These are phyloP conservation scores for Lates calcarifer DNA, from an alignment of 2,113 vertebrate genomes.

Conservation along the genomic window DNA sequence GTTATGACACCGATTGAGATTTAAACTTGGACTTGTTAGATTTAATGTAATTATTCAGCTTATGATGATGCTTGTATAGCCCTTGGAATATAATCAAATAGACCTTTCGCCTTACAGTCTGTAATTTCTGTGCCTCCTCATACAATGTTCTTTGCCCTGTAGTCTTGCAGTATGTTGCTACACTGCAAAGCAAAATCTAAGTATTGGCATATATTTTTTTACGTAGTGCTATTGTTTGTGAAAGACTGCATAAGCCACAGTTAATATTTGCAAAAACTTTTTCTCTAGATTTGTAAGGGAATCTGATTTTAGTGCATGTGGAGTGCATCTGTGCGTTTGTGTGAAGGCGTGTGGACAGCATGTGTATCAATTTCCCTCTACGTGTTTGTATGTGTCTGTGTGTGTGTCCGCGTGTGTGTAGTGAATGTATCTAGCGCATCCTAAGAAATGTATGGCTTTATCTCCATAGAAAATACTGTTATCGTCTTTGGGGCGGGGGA, in stretches of 20 bases:
- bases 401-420: constrained; percentile 41
- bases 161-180: constrained; percentile 63
- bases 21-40: constrained; percentile 64
- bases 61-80: constrained; percentile 80
- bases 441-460: constrained; percentile 99
- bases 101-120: constrained; percentile 58
- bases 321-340: constrained; percentile 71
- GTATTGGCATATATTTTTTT: constrained; percentile 64
- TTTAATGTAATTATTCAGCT: constrained; percentile 67
- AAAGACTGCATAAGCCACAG: constrained; percentile 81
- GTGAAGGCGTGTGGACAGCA: constrained; percentile 70
- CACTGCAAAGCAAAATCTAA: constrained; percentile 78
- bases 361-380: constrained; percentile 57
- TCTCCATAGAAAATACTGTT: constrained; percentile 94
- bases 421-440: constrained; percentile 73
- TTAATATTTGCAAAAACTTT: constrained; percentile 68
- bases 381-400: constrained; percentile 39
- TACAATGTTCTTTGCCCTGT: constrained; percentile 53
- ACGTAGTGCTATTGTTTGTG: constrained; percentile 67
- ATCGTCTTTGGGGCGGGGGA: constrained; percentile 82
- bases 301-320: constrained; percentile 71
- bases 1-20: constrained; percentile 59
- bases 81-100: constrained; percentile 83
- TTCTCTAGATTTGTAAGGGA: constrained; percentile 58
- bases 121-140: constrained; percentile 55